Evolutionary conservation across 2,888 invertebrate genomes (phyloP), one percentile per base, ranked within the genome.

Genomic region (Orthosia cruda): DNA sequence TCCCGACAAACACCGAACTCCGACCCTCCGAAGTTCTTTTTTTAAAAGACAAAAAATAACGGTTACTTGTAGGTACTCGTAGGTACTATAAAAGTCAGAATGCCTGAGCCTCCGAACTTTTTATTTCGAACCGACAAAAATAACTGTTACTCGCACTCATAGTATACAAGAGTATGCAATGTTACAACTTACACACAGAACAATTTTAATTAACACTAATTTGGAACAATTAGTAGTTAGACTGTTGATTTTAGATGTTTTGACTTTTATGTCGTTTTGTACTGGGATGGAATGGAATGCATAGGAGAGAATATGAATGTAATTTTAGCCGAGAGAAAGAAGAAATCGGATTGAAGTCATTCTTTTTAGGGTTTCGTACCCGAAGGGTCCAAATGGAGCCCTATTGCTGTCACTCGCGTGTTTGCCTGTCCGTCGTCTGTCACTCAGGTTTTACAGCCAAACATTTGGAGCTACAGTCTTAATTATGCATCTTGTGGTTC

Each of bases 171-270:
- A n/a, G 32, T 23, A 40, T n/a, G 65, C 57, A 23, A 13, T 16
- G 73, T 16, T 15, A 3, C 50, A 32, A n/a, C 23, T 11, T 23
- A 57, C n/a, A n/a, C 13, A 45, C 16, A n/a, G 61, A 47, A 16
- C 63, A 18, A n/a, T 57, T n/a, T 54, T 82, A 77, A 79, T 79
- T 76, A 55, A 58, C 58, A 68, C 61, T 82, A 77, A 79, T 79
- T 76, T 52, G 50, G 76, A 52, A 47, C 77, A 79, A 79, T 82
- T 82, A 69, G 59, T 64, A 57, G 68, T 52, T 26, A 7, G 55
- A 50, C 49, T 62, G 62, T 77, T 49, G 55, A 68, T 64, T 82
- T 82, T 64, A 64, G 59, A 61, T 23, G 52, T 58, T 49, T 54
- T 55, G 9, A 13, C 20, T 32, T 65, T 50, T 45, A 61, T 20